Conservation (phyloP, 1,140 invertebrate genomes). For the Melipona quadrifasciata region DNA sequence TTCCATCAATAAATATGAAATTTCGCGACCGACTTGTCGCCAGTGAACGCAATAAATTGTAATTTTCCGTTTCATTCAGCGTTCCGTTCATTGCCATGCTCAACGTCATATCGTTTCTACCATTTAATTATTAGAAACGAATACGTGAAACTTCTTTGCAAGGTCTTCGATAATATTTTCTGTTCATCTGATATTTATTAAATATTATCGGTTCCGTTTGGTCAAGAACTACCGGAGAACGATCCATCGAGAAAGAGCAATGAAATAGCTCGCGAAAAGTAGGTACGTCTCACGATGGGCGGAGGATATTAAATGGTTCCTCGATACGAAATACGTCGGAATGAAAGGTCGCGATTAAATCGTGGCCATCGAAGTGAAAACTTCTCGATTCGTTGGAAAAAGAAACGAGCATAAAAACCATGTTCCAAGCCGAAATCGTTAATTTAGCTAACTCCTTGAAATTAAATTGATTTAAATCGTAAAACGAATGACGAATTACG, state of each 20-base stretch:
- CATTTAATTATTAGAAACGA: background rate
- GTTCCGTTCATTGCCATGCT: background rate
- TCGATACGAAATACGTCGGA: background rate
- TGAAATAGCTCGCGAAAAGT: background rate
- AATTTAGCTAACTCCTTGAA: background rate
- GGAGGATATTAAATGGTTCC: background rate
- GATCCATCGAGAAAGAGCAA: background rate
- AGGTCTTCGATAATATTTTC: background rate
- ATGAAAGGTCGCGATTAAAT: background rate
- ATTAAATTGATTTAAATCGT: background rate
- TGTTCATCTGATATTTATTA: background rate
- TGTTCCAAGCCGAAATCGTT: background rate
- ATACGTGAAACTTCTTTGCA: background rate
- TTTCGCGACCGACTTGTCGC: background rate
- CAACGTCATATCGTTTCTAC: background rate
- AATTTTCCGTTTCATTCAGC: background rate
- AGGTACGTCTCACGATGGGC: background rate
- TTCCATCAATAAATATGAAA: background rate
- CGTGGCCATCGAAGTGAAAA: background rate
- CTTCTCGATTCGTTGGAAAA: background rate
- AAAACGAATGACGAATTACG: background rate
- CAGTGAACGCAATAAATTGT: background rate
- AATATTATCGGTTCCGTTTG: background rate
- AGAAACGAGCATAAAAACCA: background rate
- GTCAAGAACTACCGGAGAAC: no score